These are phyloP conservation scores for Istiophorus platypterus DNA, from an alignment of 2,113 vertebrate species.

Conservation along the genomic window DNA sequence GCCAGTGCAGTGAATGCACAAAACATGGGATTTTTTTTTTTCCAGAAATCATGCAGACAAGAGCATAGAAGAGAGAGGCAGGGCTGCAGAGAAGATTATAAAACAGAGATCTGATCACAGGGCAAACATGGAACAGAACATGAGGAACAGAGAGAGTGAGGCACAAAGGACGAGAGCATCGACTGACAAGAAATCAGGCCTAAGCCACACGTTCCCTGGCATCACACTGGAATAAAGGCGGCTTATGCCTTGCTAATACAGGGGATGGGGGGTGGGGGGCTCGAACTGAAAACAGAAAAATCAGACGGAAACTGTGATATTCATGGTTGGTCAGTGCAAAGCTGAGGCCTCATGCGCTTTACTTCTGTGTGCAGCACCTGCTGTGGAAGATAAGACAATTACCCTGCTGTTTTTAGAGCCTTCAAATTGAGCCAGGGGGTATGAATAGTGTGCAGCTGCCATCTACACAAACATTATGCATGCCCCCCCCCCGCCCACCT, in stretches of 20 bases:
- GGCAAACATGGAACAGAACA: not conserved
- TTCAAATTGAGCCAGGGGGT: slow-evolving; percentile 34
- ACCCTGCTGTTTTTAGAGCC: slow-evolving; percentile 53
- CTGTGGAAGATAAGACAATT: slow-evolving; percentile 64
- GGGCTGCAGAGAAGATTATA: not conserved
- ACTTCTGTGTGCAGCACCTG: slow-evolving; percentile 68
- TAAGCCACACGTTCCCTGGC: not conserved
- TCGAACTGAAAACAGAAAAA: slow-evolving; percentile 11
- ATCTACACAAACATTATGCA: slow-evolving; percentile 10
- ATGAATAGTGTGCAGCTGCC: slow-evolving; percentile 59
- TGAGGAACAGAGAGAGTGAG: not conserved
- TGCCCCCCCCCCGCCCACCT: no score
- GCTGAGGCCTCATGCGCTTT: slow-evolving; percentile 25
- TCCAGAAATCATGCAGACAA: not conserved
- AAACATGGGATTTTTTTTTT: not conserved
- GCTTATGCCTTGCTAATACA: not conserved
- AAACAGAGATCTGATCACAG: not conserved
- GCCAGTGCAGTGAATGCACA: not conserved
- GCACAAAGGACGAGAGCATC: not conserved
- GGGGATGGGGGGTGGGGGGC: not conserved
- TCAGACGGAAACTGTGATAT: slow-evolving; percentile 46
- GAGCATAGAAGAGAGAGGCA: not conserved
- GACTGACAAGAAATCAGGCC: not conserved
- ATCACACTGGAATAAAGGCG: slow-evolving; percentile 2
- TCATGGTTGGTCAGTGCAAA: slow-evolving; percentile 1